phyloP scores from a whole-genome alignment of 2,113 vertebrate genomes.

The Cephalopterus ornatus region DNA sequence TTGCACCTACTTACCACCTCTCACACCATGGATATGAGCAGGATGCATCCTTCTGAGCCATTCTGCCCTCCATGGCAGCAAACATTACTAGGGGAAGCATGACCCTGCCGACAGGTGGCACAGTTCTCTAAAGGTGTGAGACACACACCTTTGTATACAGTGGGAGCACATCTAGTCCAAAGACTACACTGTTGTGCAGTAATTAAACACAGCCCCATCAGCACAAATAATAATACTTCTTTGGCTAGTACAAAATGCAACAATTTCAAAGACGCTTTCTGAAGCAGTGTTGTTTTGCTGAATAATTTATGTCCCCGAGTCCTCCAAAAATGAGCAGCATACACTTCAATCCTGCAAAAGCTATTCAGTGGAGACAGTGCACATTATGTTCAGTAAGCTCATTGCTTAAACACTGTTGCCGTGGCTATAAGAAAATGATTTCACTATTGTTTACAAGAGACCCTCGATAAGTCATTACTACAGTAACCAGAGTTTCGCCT shows the following conservation, averaged over 20 bases:
- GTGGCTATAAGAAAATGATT: slow-evolving; percentile 64
- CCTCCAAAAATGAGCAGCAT: slow-evolving; percentile 54
- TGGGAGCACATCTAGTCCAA: not conserved
- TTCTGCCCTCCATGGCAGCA: not conserved
- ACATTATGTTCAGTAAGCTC: slow-evolving; percentile 38
- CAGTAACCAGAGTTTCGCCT: slow-evolving; percentile 30
- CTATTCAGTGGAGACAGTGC: slow-evolving; percentile 29
- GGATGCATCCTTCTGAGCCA: not conserved
- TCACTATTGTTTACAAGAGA: slow-evolving; percentile 44
- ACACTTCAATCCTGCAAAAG: not conserved
- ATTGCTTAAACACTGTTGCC: slow-evolving; percentile 52
- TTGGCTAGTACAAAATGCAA: not conserved
- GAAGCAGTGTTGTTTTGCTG: slow-evolving; percentile 45
- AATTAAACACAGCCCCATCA: not conserved
- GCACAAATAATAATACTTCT: not conserved
- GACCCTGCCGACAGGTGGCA: not conserved
- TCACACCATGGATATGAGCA: not conserved
- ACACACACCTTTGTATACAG: not conserved
- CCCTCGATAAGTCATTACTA: slow-evolving; percentile 43
- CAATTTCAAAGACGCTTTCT: slow-evolving; percentile 27
- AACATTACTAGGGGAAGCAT: not conserved
- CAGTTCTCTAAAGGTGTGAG: not conserved
- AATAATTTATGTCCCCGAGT: slow-evolving; percentile 33
- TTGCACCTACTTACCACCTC: not conserved
- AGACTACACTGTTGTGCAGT: not conserved